Base-by-base conservation (phyloP, 2,113 vertebrate species). In the Carassius carassius region DNA sequence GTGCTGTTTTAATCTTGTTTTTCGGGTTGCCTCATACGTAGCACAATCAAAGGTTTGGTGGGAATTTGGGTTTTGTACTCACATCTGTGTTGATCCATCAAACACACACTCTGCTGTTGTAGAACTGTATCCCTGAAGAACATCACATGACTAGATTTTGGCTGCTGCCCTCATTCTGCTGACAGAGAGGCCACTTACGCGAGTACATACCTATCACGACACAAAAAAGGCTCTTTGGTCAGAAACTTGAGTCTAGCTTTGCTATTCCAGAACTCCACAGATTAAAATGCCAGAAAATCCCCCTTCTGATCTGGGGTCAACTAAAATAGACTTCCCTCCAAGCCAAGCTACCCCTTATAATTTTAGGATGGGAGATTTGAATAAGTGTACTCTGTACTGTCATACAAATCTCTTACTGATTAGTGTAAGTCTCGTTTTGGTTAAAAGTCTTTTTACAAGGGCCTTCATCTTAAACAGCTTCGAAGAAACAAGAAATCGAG, bases 141-240 rank as follows among this genome's bases (percentile, higher is more conserved):
- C 54, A 10, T 60, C 54, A 78, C 54, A 25, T 78, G 76, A 78
- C 76, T 60, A 21, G 76, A 78, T 77, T 77, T 35, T 56, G 49
- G 49, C 49, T 35, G 73, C 47, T 76, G 49, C 23, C 25, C 49
- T 77, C 25, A 77, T 77, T 58, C 49, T 58, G 49, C 29, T 21
- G 17, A 37, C 12, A 0, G 11, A 44, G 37, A 44, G 75, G 29
- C 51, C 17, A 60, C 54, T 78, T 78, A 78, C 58, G 54, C 37
- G 60, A 78, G 32, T 58, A 63, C 73, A 77, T 54, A 60, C 76
- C 29, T 14, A 37, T 21, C 76, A 78, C 37, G 58, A 58, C 25
- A 32, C 12, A 32, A 4, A 58, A 29, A 78, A 37, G 29, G 16
- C 32, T 23, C 54, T 54, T n/a, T 58, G 19, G 21, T 58, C 10